These are phyloP conservation scores for Benthosema pterotum DNA, from an alignment of 2,797 vertebrate genomes.

Conservation along the genomic window DNA sequence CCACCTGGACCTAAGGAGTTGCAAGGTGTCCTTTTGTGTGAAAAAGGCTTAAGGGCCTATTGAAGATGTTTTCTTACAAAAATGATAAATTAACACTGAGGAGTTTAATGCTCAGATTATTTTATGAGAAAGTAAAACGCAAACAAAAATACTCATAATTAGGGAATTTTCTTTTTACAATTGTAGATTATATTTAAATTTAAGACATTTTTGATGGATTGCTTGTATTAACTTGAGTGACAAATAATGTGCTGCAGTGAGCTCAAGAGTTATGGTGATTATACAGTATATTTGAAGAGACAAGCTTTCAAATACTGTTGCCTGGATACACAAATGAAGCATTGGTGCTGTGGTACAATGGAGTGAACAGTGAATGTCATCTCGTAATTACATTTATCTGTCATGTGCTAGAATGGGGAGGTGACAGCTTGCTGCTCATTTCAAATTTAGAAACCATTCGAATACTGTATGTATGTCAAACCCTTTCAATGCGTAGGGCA, in stretches of 20 bases:
- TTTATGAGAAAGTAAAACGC: neutral
- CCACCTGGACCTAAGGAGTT: too few relatives aligned
- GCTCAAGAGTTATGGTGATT: conserved; percentile 79
- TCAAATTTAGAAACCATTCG: conserved; percentile 12
- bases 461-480: neutral
- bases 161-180: neutral
- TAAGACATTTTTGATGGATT: conserved; percentile 1
- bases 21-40: too few relatives aligned
- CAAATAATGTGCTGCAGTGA: conserved; percentile 59
- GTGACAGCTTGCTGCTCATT: conserved; percentile 39
- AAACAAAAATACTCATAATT: neutral
- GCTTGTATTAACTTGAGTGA: conserved; percentile 4
- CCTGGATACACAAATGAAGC: conserved; percentile 80
- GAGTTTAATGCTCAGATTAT: too few relatives aligned
- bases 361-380: conserved; percentile 71
- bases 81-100: too few relatives aligned
- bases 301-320: conserved; percentile 79
- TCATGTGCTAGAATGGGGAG: conserved; percentile 27
- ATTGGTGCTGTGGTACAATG: conserved; percentile 71
- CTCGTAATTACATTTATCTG: conserved; percentile 66
- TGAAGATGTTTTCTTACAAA: too few relatives aligned
- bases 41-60: too few relatives aligned
- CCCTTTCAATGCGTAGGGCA: too few relatives aligned
- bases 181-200: neutral
- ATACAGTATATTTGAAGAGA: conserved; percentile 74